Percentiles rank a stretch among this genome's conserved stretches.
phyloP scores from a whole-genome alignment of 2,113 vertebrate genomes.

The Nothoprocta pentlandii region DNA sequence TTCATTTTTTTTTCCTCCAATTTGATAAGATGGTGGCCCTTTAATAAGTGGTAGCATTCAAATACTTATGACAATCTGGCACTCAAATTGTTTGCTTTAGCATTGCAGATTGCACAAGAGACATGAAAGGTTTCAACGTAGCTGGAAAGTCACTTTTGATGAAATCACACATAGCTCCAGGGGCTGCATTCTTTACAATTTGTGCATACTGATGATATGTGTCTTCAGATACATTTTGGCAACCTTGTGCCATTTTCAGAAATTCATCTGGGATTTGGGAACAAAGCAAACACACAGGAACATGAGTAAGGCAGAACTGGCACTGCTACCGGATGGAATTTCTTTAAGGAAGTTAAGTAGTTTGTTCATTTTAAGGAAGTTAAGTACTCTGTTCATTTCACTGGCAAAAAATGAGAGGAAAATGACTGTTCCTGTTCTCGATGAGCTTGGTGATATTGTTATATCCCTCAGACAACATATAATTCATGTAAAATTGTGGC shows the following conservation, averaged over 20 bases:
- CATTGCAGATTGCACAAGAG: constrained; percentile 70
- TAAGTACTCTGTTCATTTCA: constrained; percentile 53
- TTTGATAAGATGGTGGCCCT: constrained; percentile 38
- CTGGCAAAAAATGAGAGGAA: constrained; percentile 71
- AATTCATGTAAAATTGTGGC: constrained; percentile 46
- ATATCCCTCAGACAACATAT: constrained; percentile 61
- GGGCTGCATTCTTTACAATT: constrained; percentile 51
- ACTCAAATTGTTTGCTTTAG: constrained; percentile 68
- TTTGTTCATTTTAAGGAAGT: constrained; percentile 65
- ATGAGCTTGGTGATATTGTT: constrained; percentile 55
- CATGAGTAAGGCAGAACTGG: constrained; percentile 63
- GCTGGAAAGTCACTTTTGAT: constrained; percentile 74
- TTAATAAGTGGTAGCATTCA: constrained; percentile 42
- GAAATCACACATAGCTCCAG: constrained; percentile 64
- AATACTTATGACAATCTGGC: constrained; percentile 66
- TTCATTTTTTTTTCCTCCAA: constrained; percentile 7
- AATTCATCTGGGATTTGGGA: constrained; percentile 52
- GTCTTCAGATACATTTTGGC: constrained; percentile 53
- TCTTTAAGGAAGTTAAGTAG: constrained; percentile 66
- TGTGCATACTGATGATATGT: constrained; percentile 59
- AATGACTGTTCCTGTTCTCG: constrained; percentile 50
- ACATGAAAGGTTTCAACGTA: constrained; percentile 67
- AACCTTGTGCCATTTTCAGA: constrained; percentile 47
- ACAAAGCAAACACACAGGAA: constrained; percentile 53
- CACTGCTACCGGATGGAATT: constrained; percentile 64